Base-by-base conservation (phyloP, 1,140 invertebrate species). In the Pseudomyrmex dendroicus region DNA sequence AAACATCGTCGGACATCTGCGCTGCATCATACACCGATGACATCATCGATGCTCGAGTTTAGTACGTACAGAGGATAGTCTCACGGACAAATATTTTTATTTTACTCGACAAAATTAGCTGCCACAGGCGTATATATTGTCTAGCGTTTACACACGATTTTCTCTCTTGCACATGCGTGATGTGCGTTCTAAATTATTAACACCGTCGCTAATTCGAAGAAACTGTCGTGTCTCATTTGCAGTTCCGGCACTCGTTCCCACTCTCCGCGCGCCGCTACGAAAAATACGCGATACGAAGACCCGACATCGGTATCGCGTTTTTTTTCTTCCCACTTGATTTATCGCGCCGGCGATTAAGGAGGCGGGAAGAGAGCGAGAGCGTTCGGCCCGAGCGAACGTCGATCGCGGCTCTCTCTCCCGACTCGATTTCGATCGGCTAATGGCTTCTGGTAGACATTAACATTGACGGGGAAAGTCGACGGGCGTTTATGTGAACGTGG, bases 401-500 rank as follows among this genome's bases (percentile, higher is more conserved):
- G 87, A 88, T 88, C 86, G 67, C 35, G 35, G 35, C 54, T 87
- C 82, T 87, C 80, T 35, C 35, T 35, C 50, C 86, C 10, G 66
- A 83, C 70, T 84, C 57, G 70, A 2, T 82, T 89, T 90, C 90
- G 90, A 92, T 91, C 90, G 90, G 91, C 91, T 93, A 93, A 93
- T 92, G 91, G 90, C 88, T 82, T 82, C 86, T 86, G 80, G 88
- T 87, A 91, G 91, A 89, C 90, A 91, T 93, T 91, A 91, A 91
- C 91, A 92, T 93, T 91, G 90, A 93, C 91, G 90, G 86, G 87
- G 84, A 7, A 90, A 91, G 88, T 90, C 91, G 84, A 77, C 62
- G 82, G 22, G 72, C 88, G 89, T 91, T 91, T 91, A 90, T 91
- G 91, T 90, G 91, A 91, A 92, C 90, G 86, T 86, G 78, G 91